phyloP scores from a whole-genome alignment of 2,113 vertebrate species.

The Pterocles burchelli region DNA sequence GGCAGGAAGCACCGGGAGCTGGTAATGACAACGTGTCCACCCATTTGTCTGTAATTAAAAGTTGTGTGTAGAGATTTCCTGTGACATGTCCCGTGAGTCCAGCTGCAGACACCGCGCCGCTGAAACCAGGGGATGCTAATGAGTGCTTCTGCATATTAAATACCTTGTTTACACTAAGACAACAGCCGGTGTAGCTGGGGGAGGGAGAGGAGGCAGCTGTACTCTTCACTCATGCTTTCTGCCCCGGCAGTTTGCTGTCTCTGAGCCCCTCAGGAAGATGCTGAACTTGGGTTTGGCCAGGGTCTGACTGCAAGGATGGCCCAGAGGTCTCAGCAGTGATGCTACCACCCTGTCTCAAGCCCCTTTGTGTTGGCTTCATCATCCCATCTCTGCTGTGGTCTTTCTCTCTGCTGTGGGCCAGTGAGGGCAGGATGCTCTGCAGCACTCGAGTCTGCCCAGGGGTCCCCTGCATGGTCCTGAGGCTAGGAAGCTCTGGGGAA shows the following conservation, averaged over 20 bases:
- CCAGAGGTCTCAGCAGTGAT: neutral
- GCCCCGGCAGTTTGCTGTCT: neutral
- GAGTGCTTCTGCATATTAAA: constrained; percentile 76
- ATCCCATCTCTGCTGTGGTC: neutral
- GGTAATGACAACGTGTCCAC: constrained; percentile 14
- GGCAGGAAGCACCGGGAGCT: neutral
- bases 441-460: neutral
- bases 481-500: accelerated
- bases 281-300: neutral
- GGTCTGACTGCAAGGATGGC: neutral
- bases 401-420: neutral
- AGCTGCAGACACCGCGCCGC: constrained; percentile 53
- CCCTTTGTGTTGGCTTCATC: neutral
- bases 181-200: constrained; percentile 57
- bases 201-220: constrained; percentile 37
- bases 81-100: constrained; percentile 73
- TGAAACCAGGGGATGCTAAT: constrained; percentile 73
- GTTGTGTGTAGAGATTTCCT: constrained; percentile 73
- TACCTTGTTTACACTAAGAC: constrained; percentile 70
- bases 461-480: neutral
- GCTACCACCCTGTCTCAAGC: neutral
- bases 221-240: neutral
- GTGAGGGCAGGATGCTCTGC: neutral
- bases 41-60: constrained; percentile 76
- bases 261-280: neutral